Evolutionary conservation across 1,140 invertebrate genomes (phyloP), one percentile per base, ranked within the genome.

Genomic region (Megalopta genalis): DNA sequence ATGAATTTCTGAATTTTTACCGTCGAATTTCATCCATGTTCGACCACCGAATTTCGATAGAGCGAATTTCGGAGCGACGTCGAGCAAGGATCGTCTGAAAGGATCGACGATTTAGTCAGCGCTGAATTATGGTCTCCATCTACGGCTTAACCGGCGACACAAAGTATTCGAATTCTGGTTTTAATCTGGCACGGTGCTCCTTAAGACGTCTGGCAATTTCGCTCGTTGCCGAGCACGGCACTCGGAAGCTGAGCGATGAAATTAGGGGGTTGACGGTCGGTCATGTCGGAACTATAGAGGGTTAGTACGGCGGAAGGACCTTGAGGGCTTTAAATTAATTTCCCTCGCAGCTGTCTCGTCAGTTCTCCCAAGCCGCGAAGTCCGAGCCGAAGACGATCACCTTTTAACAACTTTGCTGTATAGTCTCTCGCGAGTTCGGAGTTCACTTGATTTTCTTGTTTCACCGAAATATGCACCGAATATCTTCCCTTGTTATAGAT

Each of bases 281-380:
- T 60, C 64, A 27, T 49, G 72, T 75, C n/a, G 42, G 21, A 39
- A 16, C 6, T 27, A 46, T 18, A n/a, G 21, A 42, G 39, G 74
- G 54, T 62, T 62, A 60, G 52, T 37, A 62, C 4, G 12, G 18
- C 12, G 46, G 49, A 10, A 42, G 64, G 42, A 39, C 25, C 66
- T 63, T 39, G 59, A 70, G 27, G 42, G 66, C 6, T 32, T 60
- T 46, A 49, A 67, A 70, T 77, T 77, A 77, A 77, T 77, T 77
- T 63, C 25, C 75, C 2, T 70, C 59, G 14, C 42, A 39, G 63
- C 64, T 66, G 62, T 37, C 49, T 25, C 63, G 63, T 21, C 32
- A 12, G 21, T 16, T 39, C 12, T n/a, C 21, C 32, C n/a, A 21
- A 23, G 37, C 9, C 23, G 3, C 59, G 9, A 49, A 62, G 46